Evolutionary conservation across 2,888 invertebrate species (phyloP), one percentile per base, ranked within the genome.

Genomic region (Peribatodes rhomboidaria): DNA sequence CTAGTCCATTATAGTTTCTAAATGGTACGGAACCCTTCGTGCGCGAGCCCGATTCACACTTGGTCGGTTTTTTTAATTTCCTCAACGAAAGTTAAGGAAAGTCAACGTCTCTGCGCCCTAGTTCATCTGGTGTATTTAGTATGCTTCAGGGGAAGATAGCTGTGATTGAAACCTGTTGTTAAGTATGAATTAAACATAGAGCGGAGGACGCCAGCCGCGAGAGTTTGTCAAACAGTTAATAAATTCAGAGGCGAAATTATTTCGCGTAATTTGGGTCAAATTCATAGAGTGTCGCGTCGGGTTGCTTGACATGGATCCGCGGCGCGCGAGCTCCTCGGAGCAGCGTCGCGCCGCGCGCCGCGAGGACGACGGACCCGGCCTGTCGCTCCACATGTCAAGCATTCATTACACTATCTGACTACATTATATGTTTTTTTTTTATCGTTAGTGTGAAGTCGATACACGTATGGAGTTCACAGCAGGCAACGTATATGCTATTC

Each of bases 121-220:
- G 39, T 39, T 39, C 14, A 14, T 8, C 4, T 39, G 7, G 6
- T 27, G 27, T n/a, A n/a, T 2, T 27, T 27, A 6, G 27, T 27
- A 27, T 27, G 27, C 27, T n/a, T 39, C 14, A 39, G 39, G 6
- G 14, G 14, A 39, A 41, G 41, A 20, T 54, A 6, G 6, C 6
- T 27, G 2, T 54, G 54, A 54, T 54, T 54, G n/a, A 54, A 54
- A 31, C 41, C 54, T 54, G 27, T 39, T 39, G 16, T 39, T 14
- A 39, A 53, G 41, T 10, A 54, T 55, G 55, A 55, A 55, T 55
- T 44, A 55, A 55, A 44, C 55, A 55, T 55, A 16, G 33, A 13
- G 44, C 27, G 27, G 27, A 6, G 27, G 6, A 6, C 27, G 27
- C 27, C 2, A 27, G 6, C 27, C 27, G 33, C 42, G 44, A 14